Conservation (phyloP, 2,797 vertebrate genomes). For the Mus minutoides region DNA sequence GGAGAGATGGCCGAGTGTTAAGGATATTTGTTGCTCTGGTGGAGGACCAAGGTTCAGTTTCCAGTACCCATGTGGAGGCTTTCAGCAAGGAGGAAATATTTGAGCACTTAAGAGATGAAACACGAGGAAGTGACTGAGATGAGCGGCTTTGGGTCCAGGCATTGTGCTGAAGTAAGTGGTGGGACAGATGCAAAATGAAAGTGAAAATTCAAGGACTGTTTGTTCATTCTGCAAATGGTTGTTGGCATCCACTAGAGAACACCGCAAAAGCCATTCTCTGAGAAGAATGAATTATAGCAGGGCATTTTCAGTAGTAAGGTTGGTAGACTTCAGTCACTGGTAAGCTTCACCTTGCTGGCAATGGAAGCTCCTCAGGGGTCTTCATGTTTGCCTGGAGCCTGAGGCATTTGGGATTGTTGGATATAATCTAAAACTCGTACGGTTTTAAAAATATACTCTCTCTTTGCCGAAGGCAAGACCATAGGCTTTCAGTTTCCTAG, state of each 20-base stretch:
- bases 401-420: not conserved
- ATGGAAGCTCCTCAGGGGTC: not conserved
- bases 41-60: not conserved
- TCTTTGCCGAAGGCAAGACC: not conserved
- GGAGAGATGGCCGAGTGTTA: not conserved
- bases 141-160: not conserved
- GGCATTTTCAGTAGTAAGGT: not conserved
- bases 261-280: not conserved
- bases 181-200: not conserved
- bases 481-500: not conserved
- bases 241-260: not conserved
- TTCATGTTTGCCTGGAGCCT: not conserved
- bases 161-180: not conserved
- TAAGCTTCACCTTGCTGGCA: not conserved
- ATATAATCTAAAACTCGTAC: not conserved
- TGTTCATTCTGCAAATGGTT: not conserved
- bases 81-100: not conserved
- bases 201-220: not conserved
- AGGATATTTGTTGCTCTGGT: not conserved
- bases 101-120: not conserved
- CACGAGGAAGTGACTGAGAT: not conserved
- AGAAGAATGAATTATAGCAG: not conserved
- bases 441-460: not conserved
- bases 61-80: too few relatives aligned
- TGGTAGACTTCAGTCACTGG: not conserved